These are phyloP conservation scores for Pollenia amentaria DNA, from an alignment of 2,888 invertebrate species.

Conservation along the genomic window DNA sequence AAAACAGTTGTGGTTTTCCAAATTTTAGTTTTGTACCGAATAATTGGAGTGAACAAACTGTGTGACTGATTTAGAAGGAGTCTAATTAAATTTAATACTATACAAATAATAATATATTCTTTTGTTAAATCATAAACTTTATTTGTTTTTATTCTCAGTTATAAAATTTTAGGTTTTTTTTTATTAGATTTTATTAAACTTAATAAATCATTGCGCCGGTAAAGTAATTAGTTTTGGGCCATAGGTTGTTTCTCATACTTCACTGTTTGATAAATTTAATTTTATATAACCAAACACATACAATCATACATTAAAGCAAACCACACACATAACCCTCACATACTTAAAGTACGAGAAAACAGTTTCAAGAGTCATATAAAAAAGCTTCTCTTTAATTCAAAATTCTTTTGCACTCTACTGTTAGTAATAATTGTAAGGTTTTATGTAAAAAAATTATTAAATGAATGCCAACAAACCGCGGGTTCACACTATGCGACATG, in stretches of 20 bases:
- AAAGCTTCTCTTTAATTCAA: no score
- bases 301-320: not conserved
- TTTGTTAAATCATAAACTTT: conserved; percentile 14
- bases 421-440: no score
- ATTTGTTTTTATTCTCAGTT: not conserved
- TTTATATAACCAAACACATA: not conserved
- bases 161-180: not conserved
- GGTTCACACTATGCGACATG: no score
- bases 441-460: no score
- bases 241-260: conserved; percentile 28
- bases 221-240: conserved; percentile 13
- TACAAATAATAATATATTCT: not conserved
- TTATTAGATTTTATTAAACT: not conserved
- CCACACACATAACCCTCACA: no score
- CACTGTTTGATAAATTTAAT: not conserved
- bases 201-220: not conserved
- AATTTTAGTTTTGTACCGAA: conserved; percentile 30
- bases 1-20: conserved; percentile 51
- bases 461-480: no score
- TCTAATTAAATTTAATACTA: not conserved
- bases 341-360: no score
- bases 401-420: no score
- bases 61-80: no score
- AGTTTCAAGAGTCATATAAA: no score
- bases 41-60: conserved; percentile 36